Evolutionary conservation across 2,888 invertebrate species (phyloP), one percentile per base, ranked within the genome.

Genomic region (Hetaerina titia): DNA sequence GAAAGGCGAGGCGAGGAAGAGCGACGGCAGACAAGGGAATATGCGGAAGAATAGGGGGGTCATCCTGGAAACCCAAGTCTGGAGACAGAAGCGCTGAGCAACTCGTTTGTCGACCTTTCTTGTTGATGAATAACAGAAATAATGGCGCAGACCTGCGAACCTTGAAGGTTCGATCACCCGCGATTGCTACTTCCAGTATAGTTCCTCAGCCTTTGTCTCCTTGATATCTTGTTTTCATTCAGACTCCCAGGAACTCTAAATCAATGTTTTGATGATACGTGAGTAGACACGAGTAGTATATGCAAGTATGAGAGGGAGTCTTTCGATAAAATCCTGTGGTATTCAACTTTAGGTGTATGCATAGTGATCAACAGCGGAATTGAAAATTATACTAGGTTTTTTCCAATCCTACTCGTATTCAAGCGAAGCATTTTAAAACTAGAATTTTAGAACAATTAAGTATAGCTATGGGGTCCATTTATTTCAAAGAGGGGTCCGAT

Each of bases 1-100:
- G 89, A 92, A 92, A 92, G 92, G 92, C 56, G 69, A 19, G 25
- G 57, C 22, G 89, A 56, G 7, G 90, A 90, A 69, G 92, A 19
- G 69, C 5, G n/a, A 56, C 56, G 58, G 22, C 15, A 69, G 92
- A 90, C 15, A 17, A 31, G 69, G 63, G 31, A 31, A 90, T 31
- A 25, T 81, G 92, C 64, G 31, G 64, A 92, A 45, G 63, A n/a
- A 31, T 6, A 58, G 92, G 56, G 11, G 69, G 69, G 92, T 11
- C 56, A 64, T 63, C 31, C 31, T 57, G 92, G 92, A 56, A 22
- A 92, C 56, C 69, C 45, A 69, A 31, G 81, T 25, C 90, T 60
- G 45, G 45, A 90, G 19, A 56, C 22, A 56, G 64, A 45, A 64
- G 58, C 57, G 57, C n/a, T 1, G 57, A 22, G 58, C 9, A 25